Evolutionary conservation across 2,888 invertebrate genomes (phyloP), one percentile per base, ranked within the genome.

Genomic region (Mesorhabditis belari): DNA sequence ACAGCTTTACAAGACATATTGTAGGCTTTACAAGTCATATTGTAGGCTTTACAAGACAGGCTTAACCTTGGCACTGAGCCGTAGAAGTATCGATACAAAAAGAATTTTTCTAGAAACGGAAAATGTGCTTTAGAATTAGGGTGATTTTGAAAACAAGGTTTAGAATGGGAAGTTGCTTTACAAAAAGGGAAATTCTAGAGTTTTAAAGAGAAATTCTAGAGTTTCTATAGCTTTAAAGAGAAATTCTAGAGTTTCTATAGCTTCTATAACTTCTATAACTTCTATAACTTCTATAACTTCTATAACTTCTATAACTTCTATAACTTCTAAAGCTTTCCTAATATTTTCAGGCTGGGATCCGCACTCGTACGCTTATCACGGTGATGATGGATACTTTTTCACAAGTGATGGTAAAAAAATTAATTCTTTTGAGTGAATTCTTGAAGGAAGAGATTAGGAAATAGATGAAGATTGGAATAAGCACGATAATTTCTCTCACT

Each of bases 371-470:
- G 98, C 96, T 35, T 99, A 98, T 85, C 98, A 99, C 84, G 98
- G 96, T 61, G 96, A 98, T 85, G 98, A 98, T 85, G 98, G 98
- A 3, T 92, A 96, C 84, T 94, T 94, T 71, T 98, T 98, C 85
- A 93, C 93, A 83, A n/a, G 44, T n/a, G 44, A 35, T 35, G 44
- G 44, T 35, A 35, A 17, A 4, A 17, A 25, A 24, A 53, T 23
- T 19, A 5, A 21, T 53, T 25, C 25, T n/a, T n/a, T n/a, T n/a
- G n/a, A n/a, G n/a, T n/a, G n/a, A n/a, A n/a, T n/a, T n/a, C n/a
- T n/a, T n/a, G n/a, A n/a, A n/a, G n/a, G n/a, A n/a, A n/a, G n/a
- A n/a, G n/a, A n/a, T n/a, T n/a, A n/a, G n/a, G n/a, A n/a, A n/a
- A n/a, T 19, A 49, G 19, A 3, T 49, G 19, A 49, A 21, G 49